These are phyloP conservation scores for Neopelma chrysocephalum DNA, from an alignment of 2,797 vertebrate species.

Conservation along the genomic window DNA sequence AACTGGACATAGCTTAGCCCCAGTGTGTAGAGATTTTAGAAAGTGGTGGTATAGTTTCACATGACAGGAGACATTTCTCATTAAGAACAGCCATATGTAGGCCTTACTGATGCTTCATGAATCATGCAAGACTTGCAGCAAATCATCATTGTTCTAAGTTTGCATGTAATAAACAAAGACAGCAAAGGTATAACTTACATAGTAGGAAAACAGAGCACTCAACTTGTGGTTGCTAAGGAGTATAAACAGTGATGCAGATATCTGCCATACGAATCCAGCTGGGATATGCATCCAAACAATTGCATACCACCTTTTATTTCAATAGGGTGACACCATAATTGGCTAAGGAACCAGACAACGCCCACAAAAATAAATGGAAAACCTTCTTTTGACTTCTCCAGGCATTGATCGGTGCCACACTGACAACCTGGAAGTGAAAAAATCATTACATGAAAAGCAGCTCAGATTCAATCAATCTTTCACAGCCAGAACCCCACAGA, in stretches of 20 bases:
- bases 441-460: neutral
- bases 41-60: neutral
- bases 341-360: neutral
- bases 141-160: neutral
- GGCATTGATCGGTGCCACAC: neutral
- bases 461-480: neutral
- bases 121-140: neutral
- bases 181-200: neutral
- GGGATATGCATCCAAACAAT: neutral
- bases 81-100: neutral
- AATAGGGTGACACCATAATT: neutral
- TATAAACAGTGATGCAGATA: neutral
- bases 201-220: neutral
- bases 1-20: neutral
- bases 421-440: neutral
- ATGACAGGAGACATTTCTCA: neutral
- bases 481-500: neutral
- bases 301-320: neutral
- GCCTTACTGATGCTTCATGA: neutral
- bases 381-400: neutral
- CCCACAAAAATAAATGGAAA: neutral
- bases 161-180: neutral
- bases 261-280: neutral
- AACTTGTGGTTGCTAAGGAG: neutral
- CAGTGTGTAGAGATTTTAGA: neutral